Evolutionary conservation across 1,140 invertebrate genomes (phyloP).

Genomic region (Proales similis): DNA sequence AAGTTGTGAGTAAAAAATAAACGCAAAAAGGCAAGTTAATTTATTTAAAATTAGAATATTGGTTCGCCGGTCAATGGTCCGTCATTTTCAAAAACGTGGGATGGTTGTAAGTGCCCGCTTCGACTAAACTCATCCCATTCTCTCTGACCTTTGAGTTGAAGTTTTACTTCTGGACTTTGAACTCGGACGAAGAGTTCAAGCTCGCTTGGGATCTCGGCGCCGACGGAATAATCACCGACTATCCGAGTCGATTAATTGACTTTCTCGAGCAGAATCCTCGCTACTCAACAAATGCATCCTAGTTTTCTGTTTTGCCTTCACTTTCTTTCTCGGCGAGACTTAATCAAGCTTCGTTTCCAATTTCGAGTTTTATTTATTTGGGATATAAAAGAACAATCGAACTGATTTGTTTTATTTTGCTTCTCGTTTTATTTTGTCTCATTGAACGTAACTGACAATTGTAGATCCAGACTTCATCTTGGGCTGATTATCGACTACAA

Average conservation of each 20-base stretch:
- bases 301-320: no score
- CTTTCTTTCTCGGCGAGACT: no score
- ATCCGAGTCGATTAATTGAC: slow-evolving; percentile 25
- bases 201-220: slow-evolving; percentile 26
- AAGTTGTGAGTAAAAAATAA: slow-evolving; percentile 1
- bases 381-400: no score
- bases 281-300: no score
- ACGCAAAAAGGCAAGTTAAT: not conserved
- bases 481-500: slow-evolving; percentile 3
- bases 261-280: slow-evolving; percentile 6
- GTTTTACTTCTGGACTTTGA: slow-evolving; percentile 13
- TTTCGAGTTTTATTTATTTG: no score
- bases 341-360: no score
- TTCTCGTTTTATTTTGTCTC: no score
- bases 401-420: no score
- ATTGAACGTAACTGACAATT: slow-evolving; percentile 17
- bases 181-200: slow-evolving; percentile 30
- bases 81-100: slow-evolving; percentile 33
- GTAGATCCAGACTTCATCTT: not conserved
- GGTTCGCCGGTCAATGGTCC: slow-evolving; percentile 10
- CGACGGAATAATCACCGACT: slow-evolving; percentile 34
- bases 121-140: not conserved
- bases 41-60: slow-evolving; percentile 20
- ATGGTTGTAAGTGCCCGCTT: not conserved
- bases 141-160: not conserved